Evolutionary conservation across 2,888 invertebrate genomes (phyloP).

Genomic region (Leptopilina syphax): DNA sequence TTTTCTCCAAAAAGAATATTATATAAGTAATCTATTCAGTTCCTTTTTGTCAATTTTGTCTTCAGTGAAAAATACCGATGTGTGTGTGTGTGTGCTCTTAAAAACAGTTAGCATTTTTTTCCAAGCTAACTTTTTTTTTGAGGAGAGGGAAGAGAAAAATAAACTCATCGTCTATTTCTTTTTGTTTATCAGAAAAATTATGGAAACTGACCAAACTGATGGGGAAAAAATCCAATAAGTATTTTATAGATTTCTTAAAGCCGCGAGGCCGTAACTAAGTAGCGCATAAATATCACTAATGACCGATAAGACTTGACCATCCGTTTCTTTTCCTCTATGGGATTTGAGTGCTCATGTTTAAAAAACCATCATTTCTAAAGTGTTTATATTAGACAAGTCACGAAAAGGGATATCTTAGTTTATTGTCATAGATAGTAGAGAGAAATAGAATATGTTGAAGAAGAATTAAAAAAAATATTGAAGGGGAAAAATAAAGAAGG

Average conservation of each 20-base stretch:
- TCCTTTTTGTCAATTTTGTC: too few species aligned
- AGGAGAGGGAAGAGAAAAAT: too few species aligned
- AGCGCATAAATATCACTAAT: conserved; percentile 55
- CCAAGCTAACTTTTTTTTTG: too few species aligned
- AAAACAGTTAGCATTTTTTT: too few species aligned
- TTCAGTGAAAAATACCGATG: too few species aligned
- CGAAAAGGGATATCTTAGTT: not conserved
- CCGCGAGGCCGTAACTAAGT: conserved; percentile 52
- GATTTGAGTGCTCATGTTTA: conserved; percentile 49
- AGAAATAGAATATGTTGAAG: conserved; percentile 1
- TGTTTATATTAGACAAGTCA: conserved; percentile 14
- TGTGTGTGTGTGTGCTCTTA: too few species aligned
- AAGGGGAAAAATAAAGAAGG: conserved; percentile 7
- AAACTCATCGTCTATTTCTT: too few species aligned
- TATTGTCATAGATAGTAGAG: not conserved
- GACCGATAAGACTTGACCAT: conserved; percentile 53
- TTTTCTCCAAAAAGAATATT: not conserved
- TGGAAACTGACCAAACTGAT: not conserved
- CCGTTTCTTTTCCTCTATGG: conserved; percentile 52
- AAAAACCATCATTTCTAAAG: conserved; percentile 54
- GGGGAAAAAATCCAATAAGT: conserved; percentile 8
- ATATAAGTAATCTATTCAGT: too few species aligned
- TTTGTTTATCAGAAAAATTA: not conserved
- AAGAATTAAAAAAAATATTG: not conserved
- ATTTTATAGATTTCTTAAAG: conserved; percentile 48